Base-by-base conservation (phyloP, 92 coral and sea anemone genomes). In the Hydrozoanthus gracilis region DNA sequence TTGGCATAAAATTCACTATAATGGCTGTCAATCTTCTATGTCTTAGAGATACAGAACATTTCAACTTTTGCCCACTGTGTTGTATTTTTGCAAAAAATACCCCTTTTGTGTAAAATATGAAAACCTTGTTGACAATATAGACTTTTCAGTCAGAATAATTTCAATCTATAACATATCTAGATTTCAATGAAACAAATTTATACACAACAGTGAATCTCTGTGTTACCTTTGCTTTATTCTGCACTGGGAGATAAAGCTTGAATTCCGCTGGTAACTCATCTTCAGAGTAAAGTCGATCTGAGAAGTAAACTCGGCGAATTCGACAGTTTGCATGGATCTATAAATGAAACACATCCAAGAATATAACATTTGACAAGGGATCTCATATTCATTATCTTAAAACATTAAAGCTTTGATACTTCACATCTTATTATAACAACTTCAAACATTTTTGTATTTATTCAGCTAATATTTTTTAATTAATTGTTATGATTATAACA, bases 241-340 rank as follows among this genome's bases (percentile, higher is more conserved):
- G 96, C 56, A 96, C 98, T 16, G 99, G 99, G 67, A 96, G 87
- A 78, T 96, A 96, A 55, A 96, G 93, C 82, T 96, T 96, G 89
- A 96, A 96, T 75, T 96, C 99, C 82, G 99, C 97, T n/a, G 99
- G 99, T 61, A 96, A 90, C 86, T 96, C 99, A 77, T 96, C 99
- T 92, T 96, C 99, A 48, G 99, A 96, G 87, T 96, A 96, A 73
- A 96, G 94, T 90, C 99, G 90, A 90, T 96, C 99, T 0, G 99
- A 96, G 93, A 96, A 96, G 91, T 96, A 96, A n/a, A 96, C 99
- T 86, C 99, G 91, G 56, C 99, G 97, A 75, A 96, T 96, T 54
- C 99, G 90, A 88, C 99, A 96, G 98, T 96, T 96, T 77, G 99
- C 99, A 52, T 96, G 99, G 77, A 96, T 96, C 99, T 96, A 65